Evolutionary conservation across 35 echinoderm and acorn worm species (phyloP).

Genomic region (Amphiura filiformis): DNA sequence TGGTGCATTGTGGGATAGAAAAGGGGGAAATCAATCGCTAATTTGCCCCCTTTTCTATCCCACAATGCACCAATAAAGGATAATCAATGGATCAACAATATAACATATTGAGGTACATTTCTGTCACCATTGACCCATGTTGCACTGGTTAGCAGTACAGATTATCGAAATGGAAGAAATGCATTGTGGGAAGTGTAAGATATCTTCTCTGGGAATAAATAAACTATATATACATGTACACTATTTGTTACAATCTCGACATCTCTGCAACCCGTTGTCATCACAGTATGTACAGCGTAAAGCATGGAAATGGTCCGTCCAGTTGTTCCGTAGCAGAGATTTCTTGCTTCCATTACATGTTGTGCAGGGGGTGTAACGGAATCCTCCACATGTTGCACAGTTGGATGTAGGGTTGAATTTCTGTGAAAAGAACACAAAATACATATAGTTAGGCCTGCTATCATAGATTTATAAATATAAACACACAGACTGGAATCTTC

Average conservation of each 20-base stretch:
- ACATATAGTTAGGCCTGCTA: too few relatives aligned
- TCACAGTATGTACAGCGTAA: conserved; percentile 86
- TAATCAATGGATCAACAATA: too few relatives aligned
- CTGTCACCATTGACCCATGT: too few relatives aligned
- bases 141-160: too few relatives aligned
- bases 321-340: conserved; percentile 75
- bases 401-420: conserved; percentile 69
- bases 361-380: conserved; percentile 68
- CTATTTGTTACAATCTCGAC: conserved; percentile 64
- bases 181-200: too few relatives aligned
- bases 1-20: too few relatives aligned
- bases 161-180: too few relatives aligned
- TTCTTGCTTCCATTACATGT: conserved; percentile 95
- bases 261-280: conserved; percentile 89
- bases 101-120: not conserved
- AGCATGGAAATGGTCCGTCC: conserved; percentile 79
- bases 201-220: too few relatives aligned
- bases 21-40: too few relatives aligned
- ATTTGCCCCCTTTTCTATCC: too few relatives aligned
- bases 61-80: too few relatives aligned
- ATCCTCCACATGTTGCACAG: conserved; percentile 81
- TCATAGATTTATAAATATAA: not conserved
- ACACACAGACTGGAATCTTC: too few relatives aligned
- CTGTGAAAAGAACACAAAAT: conserved; percentile 51
- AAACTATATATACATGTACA: not conserved